Evolutionary conservation across 1,140 invertebrate species (phyloP), one percentile per base, ranked within the genome.

Genomic region (Bombus balteatus): DNA sequence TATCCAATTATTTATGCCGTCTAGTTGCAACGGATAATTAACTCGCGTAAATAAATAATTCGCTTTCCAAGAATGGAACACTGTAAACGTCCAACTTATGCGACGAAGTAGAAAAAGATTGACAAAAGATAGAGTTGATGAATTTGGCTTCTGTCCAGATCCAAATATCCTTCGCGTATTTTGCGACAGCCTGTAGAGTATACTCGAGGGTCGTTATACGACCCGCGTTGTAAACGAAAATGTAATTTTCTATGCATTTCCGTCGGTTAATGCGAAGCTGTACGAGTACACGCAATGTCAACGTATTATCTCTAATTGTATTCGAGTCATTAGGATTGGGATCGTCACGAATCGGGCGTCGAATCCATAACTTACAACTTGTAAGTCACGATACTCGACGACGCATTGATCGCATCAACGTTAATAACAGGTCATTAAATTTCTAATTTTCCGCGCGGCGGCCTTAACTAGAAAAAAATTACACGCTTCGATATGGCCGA

Each of bases 191-290:
- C 32, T 68, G 70, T 62, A 53, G 5, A 53, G 18, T 32, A 3
- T 41, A 37, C 10, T 15, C 3, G 2, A 72, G 39, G 53, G n/a
- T 34, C 39, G 13, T 75, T 82, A 53, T 53, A 34, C 57, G 41
- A 28, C 13, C 25, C 37, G 32, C 32, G 32, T 28, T 75, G 57
- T 66, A 53, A 82, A 82, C 71, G 72, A 83, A 83, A 83, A 75
- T 65, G 57, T 62, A 83, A 83, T 83, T 76, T 47, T 76, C 59
- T 47, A 37, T 83, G 72, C 47, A 83, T 76, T 83, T 83, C 72
- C 72, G 59, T n/a, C 37, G 10, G 39, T 43, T 78, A 66, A 78
- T 65, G 39, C 10, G 18, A 13, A 25, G 37, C n/a, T 65, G 32
- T 41, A 22, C 57, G 43, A 13, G 12, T 3, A 28, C 81, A 83